Evolutionary conservation across 2,113 vertebrate species (phyloP), one percentile per base, ranked within the genome.

Genomic region (Herpetotheres cachinnans): DNA sequence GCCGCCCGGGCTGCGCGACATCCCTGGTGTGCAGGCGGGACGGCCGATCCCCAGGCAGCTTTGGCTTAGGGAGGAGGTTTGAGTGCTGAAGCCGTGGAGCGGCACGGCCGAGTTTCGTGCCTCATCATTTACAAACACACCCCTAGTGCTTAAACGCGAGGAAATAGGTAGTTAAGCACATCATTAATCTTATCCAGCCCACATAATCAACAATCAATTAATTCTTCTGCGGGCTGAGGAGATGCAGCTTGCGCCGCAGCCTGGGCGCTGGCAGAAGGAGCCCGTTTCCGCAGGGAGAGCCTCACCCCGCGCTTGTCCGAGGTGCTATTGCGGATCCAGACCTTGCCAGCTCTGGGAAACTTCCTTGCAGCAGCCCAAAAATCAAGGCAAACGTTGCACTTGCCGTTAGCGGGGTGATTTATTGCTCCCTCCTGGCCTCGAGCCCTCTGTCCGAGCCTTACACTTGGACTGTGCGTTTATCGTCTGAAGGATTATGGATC

Each of bases 151-250:
- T 73, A 49, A 95, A 70, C 2, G 9, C 7, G 4, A 70, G 89
- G 82, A 95, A 95, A 90, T 69, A 54, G 72, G 38, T 96, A 92
- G 94, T 86, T 95, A 95, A 95, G 86, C 96, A 93, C 91, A 58
- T 95, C 86, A 58, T 96, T 95, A 96, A 95, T 96, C 95, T 95
- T 92, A 55, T 36, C 89, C 96, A 70, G 82, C 91, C 93, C 80
- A 84, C 27, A 5, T 93, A 92, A 92, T 96, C 93, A 96, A 90
- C 91, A 90, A 93, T 90, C 89, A 92, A 83, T 97, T 95, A 88
- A 92, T 95, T 93, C 55, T 89, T 30, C 62, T 58, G 34, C 0
- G 1, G 80, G 71, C 72, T 72, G 93, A 71, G 55, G 92, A 17
- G 79, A 61, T 52, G 58, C 3, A 14, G 40, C 7, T 40, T 63